Conservation (phyloP, 2,888 invertebrate genomes). For the Pherbina coryleti region DNA sequence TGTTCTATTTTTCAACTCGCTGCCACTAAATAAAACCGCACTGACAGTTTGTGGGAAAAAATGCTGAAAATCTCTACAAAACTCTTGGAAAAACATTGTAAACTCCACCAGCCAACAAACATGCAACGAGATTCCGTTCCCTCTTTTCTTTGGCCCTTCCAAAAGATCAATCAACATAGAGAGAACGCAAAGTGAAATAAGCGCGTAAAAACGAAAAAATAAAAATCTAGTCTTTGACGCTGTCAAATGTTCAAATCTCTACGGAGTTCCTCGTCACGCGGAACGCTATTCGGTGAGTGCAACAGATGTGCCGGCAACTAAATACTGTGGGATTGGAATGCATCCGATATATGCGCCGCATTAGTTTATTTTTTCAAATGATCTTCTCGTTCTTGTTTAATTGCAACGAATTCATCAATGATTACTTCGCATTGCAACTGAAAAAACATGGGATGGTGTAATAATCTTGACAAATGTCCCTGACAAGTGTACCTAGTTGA, state of each 20-base stretch:
- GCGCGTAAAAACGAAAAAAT: conserved; percentile 5
- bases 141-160: background rate
- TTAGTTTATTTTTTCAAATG: conserved; percentile 20
- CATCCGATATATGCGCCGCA: background rate
- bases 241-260: conserved; percentile 42
- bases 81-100: background rate
- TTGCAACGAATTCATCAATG: conserved; percentile 23
- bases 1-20: conserved; percentile 17
- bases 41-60: conserved; percentile 37
- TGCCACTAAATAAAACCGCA: conserved; percentile 16
- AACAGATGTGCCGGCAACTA: conserved; percentile 20
- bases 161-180: conserved; percentile 23
- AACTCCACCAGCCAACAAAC: background rate
- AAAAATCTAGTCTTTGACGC: conserved; percentile 40
- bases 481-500: background rate
- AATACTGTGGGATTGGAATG: conserved; percentile 23
- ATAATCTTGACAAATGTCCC: background rate
- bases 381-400: conserved; percentile 2
- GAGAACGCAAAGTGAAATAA: conserved; percentile 13
- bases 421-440: background rate
- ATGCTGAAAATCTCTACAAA: conserved; percentile 14
- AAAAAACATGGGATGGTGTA: background rate
- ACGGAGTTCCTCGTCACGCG: conserved; percentile 29
- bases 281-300: conserved; percentile 6
- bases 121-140: background rate